Conservation (phyloP, 2,888 invertebrate genomes). For the Tridacna gigas region DNA sequence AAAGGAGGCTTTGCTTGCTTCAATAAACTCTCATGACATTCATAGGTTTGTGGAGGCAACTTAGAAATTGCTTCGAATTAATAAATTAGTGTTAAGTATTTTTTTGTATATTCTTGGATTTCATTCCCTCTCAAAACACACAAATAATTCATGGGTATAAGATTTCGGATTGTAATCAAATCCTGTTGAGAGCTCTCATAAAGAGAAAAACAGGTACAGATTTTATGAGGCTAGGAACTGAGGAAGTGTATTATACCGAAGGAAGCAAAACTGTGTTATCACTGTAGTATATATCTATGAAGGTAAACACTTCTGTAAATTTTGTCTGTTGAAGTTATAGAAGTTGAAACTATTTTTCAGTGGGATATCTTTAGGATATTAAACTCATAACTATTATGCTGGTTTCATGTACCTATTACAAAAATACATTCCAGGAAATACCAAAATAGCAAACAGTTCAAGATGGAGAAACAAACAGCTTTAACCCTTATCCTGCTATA, state of each 20-base stretch:
- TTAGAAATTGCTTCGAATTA: conserved; percentile 23
- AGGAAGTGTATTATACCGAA: background rate
- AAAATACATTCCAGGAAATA: no score
- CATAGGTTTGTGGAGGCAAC: conserved; percentile 3
- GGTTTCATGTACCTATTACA: no score
- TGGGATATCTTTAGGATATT: no score
- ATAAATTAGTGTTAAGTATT: conserved; percentile 31
- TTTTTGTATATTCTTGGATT: conserved; percentile 15
- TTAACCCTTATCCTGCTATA: no score
- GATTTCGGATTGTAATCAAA: conserved; percentile 25
- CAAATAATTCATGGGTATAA: conserved; percentile 25
- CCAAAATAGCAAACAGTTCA: no score
- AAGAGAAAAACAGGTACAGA: conserved; percentile 24
- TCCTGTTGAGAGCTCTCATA: conserved; percentile 13
- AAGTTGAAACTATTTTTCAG: no score
- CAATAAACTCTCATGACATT: conserved; percentile 19
- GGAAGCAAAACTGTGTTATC: background rate
- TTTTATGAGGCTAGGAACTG: conserved; percentile 15
- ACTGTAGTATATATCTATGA: background rate
- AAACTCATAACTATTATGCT: no score
- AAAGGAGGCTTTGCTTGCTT: background rate
- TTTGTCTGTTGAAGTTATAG: no score
- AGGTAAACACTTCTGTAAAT: background rate
- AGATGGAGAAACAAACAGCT: no score
- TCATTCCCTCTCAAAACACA: conserved; percentile 20